Evolutionary conservation across 64 coral and sea anemone genomes (phyloP).

Genomic region (Porites lutea): DNA sequence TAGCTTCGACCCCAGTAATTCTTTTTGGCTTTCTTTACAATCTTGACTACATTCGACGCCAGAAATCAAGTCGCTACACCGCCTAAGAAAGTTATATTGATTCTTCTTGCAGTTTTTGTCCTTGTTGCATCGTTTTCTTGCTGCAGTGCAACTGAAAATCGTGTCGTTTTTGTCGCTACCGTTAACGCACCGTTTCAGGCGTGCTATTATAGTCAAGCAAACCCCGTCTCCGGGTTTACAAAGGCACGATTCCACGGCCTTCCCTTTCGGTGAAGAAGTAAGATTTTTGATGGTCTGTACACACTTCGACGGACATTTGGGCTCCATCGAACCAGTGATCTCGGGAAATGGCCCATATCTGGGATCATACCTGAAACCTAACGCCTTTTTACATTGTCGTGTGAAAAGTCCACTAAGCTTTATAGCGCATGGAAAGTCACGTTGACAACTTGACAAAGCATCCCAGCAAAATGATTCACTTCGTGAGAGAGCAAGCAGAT

Average conservation of each 20-base stretch:
- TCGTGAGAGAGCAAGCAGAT: constrained; percentile 8
- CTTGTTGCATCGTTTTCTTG: constrained; percentile 11
- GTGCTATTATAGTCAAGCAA: constrained; percentile 54
- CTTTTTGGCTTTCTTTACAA: constrained; percentile 31
- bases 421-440: not conserved
- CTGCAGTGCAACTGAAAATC: constrained; percentile 34
- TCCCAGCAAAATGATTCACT: not conserved
- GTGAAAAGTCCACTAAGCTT: constrained; percentile 5
- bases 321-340: constrained; percentile 40
- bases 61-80: constrained; percentile 43
- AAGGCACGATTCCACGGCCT: constrained; percentile 33
- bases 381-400: not conserved
- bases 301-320: constrained; percentile 41
- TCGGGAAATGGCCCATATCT: not conserved
- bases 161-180: constrained; percentile 28
- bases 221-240: constrained; percentile 17
- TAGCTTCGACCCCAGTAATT: not conserved
- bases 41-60: constrained; percentile 56
- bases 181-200: constrained; percentile 43
- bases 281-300: constrained; percentile 39
- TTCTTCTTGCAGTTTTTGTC: constrained; percentile 15
- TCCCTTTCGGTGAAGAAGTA: constrained; percentile 31
- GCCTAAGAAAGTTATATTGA: constrained; percentile 29
- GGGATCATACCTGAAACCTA: constrained; percentile 14
- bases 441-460: not conserved